These are phyloP conservation scores for Cosmia trapezina DNA, from an alignment of 2,888 invertebrate genomes.

Conservation along the genomic window DNA sequence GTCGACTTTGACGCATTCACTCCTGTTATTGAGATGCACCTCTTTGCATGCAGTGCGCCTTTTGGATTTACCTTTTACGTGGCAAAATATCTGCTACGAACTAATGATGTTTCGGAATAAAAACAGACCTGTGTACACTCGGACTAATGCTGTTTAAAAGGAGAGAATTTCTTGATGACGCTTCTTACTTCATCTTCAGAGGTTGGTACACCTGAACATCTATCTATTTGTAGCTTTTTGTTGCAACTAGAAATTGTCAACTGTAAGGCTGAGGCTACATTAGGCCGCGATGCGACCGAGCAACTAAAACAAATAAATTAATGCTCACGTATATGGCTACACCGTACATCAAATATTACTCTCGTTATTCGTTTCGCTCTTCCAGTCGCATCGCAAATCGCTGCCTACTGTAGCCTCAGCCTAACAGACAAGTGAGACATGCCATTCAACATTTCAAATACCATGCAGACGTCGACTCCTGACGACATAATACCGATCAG, in stretches of 20 bases:
- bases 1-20: no score
- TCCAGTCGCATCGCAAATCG: no score
- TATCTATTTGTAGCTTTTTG: neutral
- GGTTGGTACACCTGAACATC: neutral
- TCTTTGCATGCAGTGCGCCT: slow-evolving; percentile 1
- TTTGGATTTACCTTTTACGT: neutral
- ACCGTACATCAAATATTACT: no score
- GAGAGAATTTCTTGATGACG: slow-evolving; percentile 22
- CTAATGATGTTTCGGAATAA: slow-evolving; percentile 47
- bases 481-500: neutral
- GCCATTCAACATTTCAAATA: neutral
- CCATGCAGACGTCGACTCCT: neutral
- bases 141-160: slow-evolving; percentile 48
- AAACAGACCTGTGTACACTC: slow-evolving; percentile 42
- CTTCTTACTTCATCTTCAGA: slow-evolving; percentile 2
- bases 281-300: no score
- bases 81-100: slow-evolving; percentile 24
- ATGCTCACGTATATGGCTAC: no score
- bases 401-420: no score
- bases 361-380: no score
- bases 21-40: no score
- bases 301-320: no score
- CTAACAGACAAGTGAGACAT: neutral
- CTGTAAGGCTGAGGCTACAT: no score
- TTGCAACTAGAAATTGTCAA: no score